Conservation (phyloP, 2,888 invertebrate genomes). For the Melipona beecheii region DNA sequence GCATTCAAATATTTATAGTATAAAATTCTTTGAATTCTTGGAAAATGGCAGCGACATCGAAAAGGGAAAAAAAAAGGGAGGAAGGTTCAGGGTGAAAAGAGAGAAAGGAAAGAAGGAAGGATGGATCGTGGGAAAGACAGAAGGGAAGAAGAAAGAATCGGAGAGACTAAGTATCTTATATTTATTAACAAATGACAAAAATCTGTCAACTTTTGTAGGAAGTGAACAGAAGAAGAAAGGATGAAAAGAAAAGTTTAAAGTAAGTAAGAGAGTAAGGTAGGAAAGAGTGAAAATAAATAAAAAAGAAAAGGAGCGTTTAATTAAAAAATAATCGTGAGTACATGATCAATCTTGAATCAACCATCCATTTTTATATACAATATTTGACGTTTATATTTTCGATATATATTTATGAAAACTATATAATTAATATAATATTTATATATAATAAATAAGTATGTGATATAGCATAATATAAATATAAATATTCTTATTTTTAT, state of each 20-base stretch:
- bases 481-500: no score
- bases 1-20: constrained; percentile 5
- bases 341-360: no score
- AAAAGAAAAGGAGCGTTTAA: neutral
- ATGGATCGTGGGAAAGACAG: no score
- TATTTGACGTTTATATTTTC: no score
- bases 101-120: neutral
- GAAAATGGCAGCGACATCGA: neutral
- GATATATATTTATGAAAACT: no score
- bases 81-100: neutral
- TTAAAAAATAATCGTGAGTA: no score
- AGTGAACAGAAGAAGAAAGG: neutral
- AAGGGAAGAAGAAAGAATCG: neutral
- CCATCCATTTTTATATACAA: no score
- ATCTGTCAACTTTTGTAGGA: neutral
- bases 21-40: neutral
- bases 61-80: neutral
- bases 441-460: no score
- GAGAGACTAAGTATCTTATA: neutral
- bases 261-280: neutral
- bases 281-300: neutral
- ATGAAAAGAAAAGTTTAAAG: neutral
- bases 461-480: no score
- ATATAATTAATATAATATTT: no score
- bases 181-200: neutral